A percentile compares a stretch with the other conserved stretches of the same genome.
These are phyloP conservation scores for Megalops cyprinoides DNA, from an alignment of 2,797 vertebrate species.

Conservation along the genomic window DNA sequence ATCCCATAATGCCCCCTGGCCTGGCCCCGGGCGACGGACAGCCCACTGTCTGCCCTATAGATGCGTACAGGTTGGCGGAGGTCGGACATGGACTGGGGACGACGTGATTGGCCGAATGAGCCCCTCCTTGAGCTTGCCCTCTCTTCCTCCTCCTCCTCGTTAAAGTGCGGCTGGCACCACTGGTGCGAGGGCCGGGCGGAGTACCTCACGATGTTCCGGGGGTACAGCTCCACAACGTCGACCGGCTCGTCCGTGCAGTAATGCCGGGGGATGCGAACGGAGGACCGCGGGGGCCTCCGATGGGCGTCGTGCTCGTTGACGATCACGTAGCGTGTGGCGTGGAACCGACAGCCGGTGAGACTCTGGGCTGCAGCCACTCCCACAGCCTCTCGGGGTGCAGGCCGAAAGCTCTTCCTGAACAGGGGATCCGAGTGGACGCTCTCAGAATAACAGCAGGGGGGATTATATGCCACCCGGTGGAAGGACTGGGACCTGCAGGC, in stretches of 20 bases:
- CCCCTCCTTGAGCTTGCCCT: slow-evolving; percentile 57
- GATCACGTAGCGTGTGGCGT: slow-evolving; percentile 78
- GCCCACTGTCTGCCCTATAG: slow-evolving; percentile 67
- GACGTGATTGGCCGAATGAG: slow-evolving; percentile 57
- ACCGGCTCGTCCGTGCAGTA: slow-evolving; percentile 72
- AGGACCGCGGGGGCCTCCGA: slow-evolving; percentile 72
- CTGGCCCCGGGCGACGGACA: slow-evolving; percentile 58
- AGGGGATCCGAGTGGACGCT: slow-evolving; percentile 80
- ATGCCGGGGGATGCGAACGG: slow-evolving; percentile 78
- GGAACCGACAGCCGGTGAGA: slow-evolving; percentile 65
- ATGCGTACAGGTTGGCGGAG: slow-evolving; percentile 76
- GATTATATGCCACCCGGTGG: slow-evolving; percentile 66
- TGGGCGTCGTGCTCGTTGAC: slow-evolving; percentile 81
- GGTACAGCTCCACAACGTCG: slow-evolving; percentile 78
- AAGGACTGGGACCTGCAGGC: slow-evolving; percentile 73
- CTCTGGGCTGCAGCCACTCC: slow-evolving; percentile 64
- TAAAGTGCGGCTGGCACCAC: slow-evolving; percentile 74
- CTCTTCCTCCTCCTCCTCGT: slow-evolving; percentile 81
- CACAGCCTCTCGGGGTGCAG: slow-evolving; percentile 58
- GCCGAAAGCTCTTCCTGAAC: slow-evolving; percentile 76
- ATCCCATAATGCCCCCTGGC: slow-evolving; percentile 56
- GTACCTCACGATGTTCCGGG: slow-evolving; percentile 60
- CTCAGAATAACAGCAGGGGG: slow-evolving; percentile 61
- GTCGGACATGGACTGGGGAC: slow-evolving; percentile 77
- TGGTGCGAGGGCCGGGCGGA: slow-evolving; percentile 51